Base-by-base conservation (phyloP, 2,888 invertebrate species). In the Trisateles emortualis region DNA sequence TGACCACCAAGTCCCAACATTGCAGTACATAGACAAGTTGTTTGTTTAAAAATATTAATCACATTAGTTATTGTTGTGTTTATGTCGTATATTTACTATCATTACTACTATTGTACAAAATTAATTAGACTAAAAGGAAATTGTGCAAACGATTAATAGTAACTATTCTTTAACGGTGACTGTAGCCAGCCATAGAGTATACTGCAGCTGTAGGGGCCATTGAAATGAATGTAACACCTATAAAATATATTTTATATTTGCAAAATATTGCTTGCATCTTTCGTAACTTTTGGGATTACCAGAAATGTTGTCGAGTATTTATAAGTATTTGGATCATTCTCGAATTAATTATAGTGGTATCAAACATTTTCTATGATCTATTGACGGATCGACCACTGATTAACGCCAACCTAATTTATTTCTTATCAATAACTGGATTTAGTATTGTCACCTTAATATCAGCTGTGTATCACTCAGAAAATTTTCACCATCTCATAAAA, bases 221-320 rank as follows among this genome's bases (percentile, higher is more conserved):
- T 22, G 5, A 22, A 22, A 64, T 72, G 59, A 57, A 62, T 50
- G 43, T 65, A 13, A 55, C 1, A 8, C 26, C 70, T 0, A 35
- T 74, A 11, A 59, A 67, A 53, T 57, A 58, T 41, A n/a, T 72
- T 16, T 33, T 68, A 36, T 36, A 51, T 30, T 24, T 70, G 6
- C 76, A 76, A 64, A 76, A 70, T 46, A 3, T 61, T 3, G 44
- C 67, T 1, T 51, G 71, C 2, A 46, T 78, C 0, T 73, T 72
- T 33, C 67, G 76, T 55, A 79, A 78, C 46, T 68, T 67, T 50
- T 22, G 13, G 0, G 32, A 6, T n/a, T 62, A 49, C 2, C 60
- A 41, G 26, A 72, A 35, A 43, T 19, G 35, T 35, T 22, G 29
- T 8, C 66, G 52, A 19, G 42, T 58, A 26, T 30, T 64, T 30